Conservation (phyloP, 2,888 invertebrate species). For the Acrobasis repandana region DNA sequence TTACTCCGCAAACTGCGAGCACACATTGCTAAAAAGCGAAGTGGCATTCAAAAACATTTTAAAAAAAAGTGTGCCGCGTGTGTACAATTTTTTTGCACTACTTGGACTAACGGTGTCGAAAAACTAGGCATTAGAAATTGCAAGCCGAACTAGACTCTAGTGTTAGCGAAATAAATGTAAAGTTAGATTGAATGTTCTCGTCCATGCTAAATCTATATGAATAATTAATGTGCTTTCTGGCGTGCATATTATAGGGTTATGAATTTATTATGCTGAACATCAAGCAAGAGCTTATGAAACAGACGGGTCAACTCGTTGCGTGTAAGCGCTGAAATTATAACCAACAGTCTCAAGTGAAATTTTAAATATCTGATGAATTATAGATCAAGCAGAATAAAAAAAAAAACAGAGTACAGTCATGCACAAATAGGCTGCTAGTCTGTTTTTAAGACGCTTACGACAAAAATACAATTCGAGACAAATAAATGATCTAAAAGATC, state of each 20-base stretch:
- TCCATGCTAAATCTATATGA: conserved; percentile 27
- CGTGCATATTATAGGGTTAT: conserved; percentile 21
- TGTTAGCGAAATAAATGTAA: background rate
- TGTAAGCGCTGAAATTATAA: conserved; percentile 8
- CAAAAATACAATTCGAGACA: background rate
- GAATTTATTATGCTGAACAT: conserved; percentile 15
- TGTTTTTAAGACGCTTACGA: too few species aligned
- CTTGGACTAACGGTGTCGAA: conserved; percentile 54
- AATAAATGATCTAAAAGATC: too few species aligned
- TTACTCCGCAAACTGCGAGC: background rate
- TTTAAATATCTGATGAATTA: background rate
- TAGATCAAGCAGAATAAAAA: background rate
- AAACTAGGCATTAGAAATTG: conserved; percentile 33
- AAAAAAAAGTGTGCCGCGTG: conserved; percentile 46
- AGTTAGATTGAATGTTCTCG: background rate
- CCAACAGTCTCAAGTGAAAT: background rate
- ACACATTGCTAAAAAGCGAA: conserved; percentile 10
- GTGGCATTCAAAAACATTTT: conserved; percentile 37
- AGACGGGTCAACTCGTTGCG: conserved; percentile 9
- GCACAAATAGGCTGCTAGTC: too few species aligned
- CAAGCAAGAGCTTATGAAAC: conserved; percentile 11
- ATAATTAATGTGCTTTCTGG: conserved; percentile 28
- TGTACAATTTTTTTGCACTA: conserved; percentile 54
- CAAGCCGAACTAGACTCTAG: conserved; percentile 18
- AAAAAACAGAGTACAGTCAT: too few species aligned